Base-by-base conservation (phyloP, 2,797 vertebrate species). In the Micrastur ruficollis region DNA sequence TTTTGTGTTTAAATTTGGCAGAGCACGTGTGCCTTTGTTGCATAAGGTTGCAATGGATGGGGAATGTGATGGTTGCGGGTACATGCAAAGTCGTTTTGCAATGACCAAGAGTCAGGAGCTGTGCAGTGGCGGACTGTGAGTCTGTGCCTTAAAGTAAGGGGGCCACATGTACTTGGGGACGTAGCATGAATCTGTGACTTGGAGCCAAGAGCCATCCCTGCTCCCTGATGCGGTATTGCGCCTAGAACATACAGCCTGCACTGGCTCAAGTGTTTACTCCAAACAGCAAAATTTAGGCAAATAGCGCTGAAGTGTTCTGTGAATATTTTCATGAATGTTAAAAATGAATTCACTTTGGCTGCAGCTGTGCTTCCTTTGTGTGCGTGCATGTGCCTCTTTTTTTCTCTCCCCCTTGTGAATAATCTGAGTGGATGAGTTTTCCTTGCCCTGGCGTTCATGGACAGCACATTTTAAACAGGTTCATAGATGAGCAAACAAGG, bases 331-430 rank as follows among this genome's bases (percentile, higher is more conserved):
- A 94, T 96, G 96, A 97, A 97, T 95, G 96, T 96, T 94, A 89
- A 96, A 97, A 97, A 98, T 94, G 95, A 97, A 96, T 94, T 97
- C 79, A 52, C 87, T 97, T 95, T 89, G 94, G 95, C 95, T 97
- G 97, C 97, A 98, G 97, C 97, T 98, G 97, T 93, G 92, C 83
- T 96, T 89, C 95, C 88, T 97, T 97, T 98, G 97, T 98, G 81
- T 94, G 63, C 92, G 56, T 95, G 72, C 92, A 90, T 94, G 82
- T 93, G 95, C 86, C 44, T 94, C 72, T 72, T 89, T 89, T 90
- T 95, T 87, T 71, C 74, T 81, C 42, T 93, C 42, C 59, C 86
- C 59, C 86, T 93, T 78, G 89, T 86, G 96, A 96, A 95, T 97
- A 95, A 96, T 97, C 90, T n/a, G 73, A 95, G 85, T 80, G 90